Base-by-base conservation (phyloP, 2,888 invertebrate species). In the Drosophila neotestacea region DNA sequence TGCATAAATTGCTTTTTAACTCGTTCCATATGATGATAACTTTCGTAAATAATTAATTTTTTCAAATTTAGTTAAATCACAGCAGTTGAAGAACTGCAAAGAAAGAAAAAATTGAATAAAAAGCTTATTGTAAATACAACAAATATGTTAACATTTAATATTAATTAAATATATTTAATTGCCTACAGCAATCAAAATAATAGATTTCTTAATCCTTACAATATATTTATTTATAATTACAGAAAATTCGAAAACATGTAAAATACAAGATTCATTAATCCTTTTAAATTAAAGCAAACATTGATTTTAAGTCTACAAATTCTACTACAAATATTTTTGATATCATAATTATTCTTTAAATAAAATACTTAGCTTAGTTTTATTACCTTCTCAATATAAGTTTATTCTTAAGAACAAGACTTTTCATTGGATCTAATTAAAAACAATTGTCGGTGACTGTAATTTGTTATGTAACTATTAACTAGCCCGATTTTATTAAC, bases 1-100 rank as follows among this genome's bases (percentile, higher is more conserved):
- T 82, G 70, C 77, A 79, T 73, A 82, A 85, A 88, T 88, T 84
- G 88, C 68, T 79, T 88, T 82, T 71, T 51, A 70, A 67, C 61
- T 77, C 70, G 63, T 59, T 61, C 67, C 65, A 50, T 47, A 44
- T 68, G 36, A 46, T 58, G 58, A 74, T 71, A 27, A 61, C 54
- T 56, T 72, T 65, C 55, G 72, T 85, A 73, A 82, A 82, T 83
- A 82, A 84, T 84, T 87, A 73, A 87, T 79, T 87, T 77, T 77
- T 70, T 77, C 46, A 85, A 87, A 85, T 85, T 74, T 87, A 79
- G 77, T 84, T 82, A 85, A 82, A 74, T 66, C 16, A 36, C 47
- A 56, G 42, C 50, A 42, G 34, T 16, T 42, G 41, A 60, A 41
- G 10, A 38, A 54, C 32, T 10, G 16, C 32, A n/a, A 42, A 9